Evolutionary conservation across 2,888 invertebrate genomes (phyloP), one percentile per base, ranked within the genome.

Genomic region (Macroteleia sp.): DNA sequence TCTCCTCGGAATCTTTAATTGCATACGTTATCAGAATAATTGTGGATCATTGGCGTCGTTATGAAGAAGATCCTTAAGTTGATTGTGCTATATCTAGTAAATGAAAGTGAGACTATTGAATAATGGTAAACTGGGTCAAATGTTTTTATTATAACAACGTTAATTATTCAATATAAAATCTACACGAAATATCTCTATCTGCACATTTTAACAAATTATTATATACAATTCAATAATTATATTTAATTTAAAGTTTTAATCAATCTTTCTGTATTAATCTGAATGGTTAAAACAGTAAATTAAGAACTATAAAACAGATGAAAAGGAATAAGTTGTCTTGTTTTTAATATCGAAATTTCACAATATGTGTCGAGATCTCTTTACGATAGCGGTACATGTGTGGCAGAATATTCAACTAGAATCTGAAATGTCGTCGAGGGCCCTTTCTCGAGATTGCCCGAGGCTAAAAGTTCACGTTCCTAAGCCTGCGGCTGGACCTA

Each of bases 91-190:
- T 67, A 73, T 73, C 61, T 61, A 73, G 50, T 16, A 17, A 71
- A 77, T 50, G 77, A 77, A 77, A 77, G 77, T 73, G 77, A 77
- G 67, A 62, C 69, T 73, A 73, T 73, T 77, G 71, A 71, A 77
- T 77, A 73, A 77, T 56, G 67, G 50, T 14, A 73, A 67, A 73
- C 70, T 67, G 41, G 77, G 77, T 66, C 77, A 54, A 30, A 61
- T 56, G 46, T 71, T 61, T 71, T 67, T 67, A 67, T 64, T 28
- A 32, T 44, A 30, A 6, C 16, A 10, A 25, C 16, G 48, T 50
- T 52, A 66, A 66, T 54, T 46, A 54, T 59, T 64, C 22, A 41
- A 28, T 32, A 20, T 32, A 44, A 56, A 50, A 61, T 34, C 20
- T 22, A 30, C 30, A 44, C 42, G 39, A 44, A 70, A n/a, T n/a